These are phyloP conservation scores for Sepiola atlantica DNA, from an alignment of 2,888 invertebrate genomes.

Conservation along the genomic window DNA sequence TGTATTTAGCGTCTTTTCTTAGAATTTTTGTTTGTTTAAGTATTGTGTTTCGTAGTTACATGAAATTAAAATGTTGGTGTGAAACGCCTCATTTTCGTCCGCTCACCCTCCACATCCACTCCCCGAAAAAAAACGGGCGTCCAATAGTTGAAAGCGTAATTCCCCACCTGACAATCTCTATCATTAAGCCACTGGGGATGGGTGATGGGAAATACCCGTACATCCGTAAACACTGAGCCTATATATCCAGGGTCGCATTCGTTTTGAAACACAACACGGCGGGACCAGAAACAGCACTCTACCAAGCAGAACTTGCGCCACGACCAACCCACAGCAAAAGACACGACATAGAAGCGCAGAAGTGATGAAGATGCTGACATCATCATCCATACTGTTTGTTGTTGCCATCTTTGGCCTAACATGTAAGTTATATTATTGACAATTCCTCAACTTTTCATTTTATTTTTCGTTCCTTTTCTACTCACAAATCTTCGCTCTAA, in stretches of 20 bases:
- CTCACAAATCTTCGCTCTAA: neutral
- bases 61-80: too few species aligned
- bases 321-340: neutral
- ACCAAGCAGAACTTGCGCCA: neutral
- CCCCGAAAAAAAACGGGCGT: neutral
- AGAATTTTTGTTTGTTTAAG: too few species aligned
- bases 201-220: neutral
- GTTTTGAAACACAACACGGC: neutral
- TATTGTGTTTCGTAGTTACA: too few species aligned
- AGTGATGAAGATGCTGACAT: too few species aligned
- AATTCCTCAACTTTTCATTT: neutral
- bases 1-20: too few species aligned
- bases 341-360: neutral
- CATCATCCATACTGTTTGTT: neutral
- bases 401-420: neutral
- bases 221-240: neutral
- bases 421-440: neutral
- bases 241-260: neutral
- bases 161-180: neutral
- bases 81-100: neutral
- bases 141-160: neutral
- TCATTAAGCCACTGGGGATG: neutral
- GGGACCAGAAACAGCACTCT: neutral
- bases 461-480: neutral
- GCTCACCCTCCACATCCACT: neutral